Evolutionary conservation across 1,140 invertebrate species (phyloP).

Genomic region (Vanessa atalanta): DNA sequence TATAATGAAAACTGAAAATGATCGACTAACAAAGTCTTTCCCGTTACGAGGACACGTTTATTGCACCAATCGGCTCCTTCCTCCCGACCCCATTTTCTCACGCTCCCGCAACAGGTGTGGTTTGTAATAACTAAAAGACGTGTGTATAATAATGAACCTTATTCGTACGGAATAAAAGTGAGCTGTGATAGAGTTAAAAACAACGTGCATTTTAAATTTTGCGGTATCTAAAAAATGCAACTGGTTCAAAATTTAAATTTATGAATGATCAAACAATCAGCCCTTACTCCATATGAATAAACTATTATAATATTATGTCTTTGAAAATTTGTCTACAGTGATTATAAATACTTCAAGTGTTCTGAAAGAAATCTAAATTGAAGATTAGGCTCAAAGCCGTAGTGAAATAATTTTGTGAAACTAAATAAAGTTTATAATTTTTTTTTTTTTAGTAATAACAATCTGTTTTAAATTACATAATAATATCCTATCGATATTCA

Average conservation of each 20-base stretch:
- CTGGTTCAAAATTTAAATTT: conserved; percentile 4
- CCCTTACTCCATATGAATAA: too few relatives aligned
- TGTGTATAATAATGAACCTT: conserved; percentile 4
- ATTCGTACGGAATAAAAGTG: background rate
- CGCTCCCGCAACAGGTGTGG: conserved; percentile 58
- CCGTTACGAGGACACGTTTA: conserved; percentile 31
- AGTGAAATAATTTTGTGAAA: too few relatives aligned
- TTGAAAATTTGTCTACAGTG: too few relatives aligned
- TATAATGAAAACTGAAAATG: conserved; percentile 15
- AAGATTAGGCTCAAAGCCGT: too few relatives aligned
- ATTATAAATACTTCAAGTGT: too few relatives aligned
- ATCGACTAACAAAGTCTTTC: conserved; percentile 11
- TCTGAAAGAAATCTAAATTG: too few relatives aligned
- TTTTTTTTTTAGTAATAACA: too few relatives aligned
- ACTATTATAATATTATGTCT: too few relatives aligned
- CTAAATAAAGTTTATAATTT: too few relatives aligned
- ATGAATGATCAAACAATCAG: background rate
- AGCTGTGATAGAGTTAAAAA: background rate
- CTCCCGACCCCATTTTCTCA: conserved; percentile 54
- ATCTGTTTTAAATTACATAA: conserved; percentile 9
- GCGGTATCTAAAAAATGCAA: conserved; percentile 2
- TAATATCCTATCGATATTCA: conserved; percentile 23
- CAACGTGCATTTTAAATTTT: background rate
- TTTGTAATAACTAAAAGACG: conserved; percentile 7
- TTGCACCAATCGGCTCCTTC: conserved; percentile 43